Conservation (phyloP, 1,140 invertebrate genomes). For the Penaeus indicus region DNA sequence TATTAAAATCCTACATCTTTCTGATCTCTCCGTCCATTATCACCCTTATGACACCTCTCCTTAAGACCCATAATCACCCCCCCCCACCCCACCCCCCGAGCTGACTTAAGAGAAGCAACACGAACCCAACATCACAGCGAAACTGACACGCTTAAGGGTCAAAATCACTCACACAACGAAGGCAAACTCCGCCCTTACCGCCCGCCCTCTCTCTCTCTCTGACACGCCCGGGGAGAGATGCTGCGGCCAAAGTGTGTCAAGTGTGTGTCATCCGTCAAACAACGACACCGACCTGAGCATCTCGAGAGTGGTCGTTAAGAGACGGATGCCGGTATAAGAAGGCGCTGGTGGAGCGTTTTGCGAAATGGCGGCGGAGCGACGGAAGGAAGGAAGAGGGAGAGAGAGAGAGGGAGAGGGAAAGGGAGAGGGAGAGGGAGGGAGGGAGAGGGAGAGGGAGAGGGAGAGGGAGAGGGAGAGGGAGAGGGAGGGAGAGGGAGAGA, state of each 20-base stretch:
- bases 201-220: not conserved
- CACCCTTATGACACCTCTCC: too few relatives aligned
- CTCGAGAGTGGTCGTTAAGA: not conserved
- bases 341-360: conserved; percentile 18
- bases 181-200: not conserved
- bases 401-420: not conserved
- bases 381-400: not conserved
- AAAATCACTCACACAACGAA: not conserved
- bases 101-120: too few relatives aligned
- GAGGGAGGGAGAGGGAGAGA: not conserved
- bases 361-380: conserved; percentile 17
- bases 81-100: too few relatives aligned
- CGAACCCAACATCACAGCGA: too few relatives aligned
- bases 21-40: too few relatives aligned
- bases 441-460: not conserved
- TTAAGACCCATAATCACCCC: too few relatives aligned
- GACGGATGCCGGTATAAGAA: conserved; percentile 27
- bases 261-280: conserved; percentile 25
- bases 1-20: too few relatives aligned
- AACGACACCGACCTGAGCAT: not conserved
- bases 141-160: too few relatives aligned
- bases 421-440: not conserved
- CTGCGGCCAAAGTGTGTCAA: conserved; percentile 11
- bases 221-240: not conserved
- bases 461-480: not conserved